These are phyloP conservation scores for Sarcophaga bullata DNA, from an alignment of 1,140 invertebrate genomes.

Conservation along the genomic window DNA sequence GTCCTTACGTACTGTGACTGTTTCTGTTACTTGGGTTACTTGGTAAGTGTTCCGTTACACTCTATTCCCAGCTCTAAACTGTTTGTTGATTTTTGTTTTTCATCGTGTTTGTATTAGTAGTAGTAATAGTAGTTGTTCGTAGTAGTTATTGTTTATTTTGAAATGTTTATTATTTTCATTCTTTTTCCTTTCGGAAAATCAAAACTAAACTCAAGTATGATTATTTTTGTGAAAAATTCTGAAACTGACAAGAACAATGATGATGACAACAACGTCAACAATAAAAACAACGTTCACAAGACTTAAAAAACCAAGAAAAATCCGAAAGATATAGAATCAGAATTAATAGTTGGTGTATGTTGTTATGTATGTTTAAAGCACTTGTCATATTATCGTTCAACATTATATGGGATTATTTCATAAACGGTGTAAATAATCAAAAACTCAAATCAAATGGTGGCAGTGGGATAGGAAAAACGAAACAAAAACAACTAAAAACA, in stretches of 20 bases:
- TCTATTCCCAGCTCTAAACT: neutral
- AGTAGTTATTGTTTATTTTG: neutral
- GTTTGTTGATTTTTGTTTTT: neutral
- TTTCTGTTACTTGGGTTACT: too few species aligned
- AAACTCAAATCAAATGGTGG: too few species aligned
- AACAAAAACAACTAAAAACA: neutral
- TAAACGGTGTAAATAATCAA: neutral
- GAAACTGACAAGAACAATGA: slow-evolving; percentile 31
- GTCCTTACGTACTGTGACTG: too few species aligned
- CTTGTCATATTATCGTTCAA: slow-evolving; percentile 1
- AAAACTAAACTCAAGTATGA: slow-evolving; percentile 4
- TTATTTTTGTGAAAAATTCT: slow-evolving; percentile 16
- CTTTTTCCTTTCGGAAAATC: neutral
- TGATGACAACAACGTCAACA: neutral
- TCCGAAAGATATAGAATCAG: too few species aligned
- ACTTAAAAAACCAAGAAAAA: neutral
- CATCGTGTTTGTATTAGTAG: neutral
- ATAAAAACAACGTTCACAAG: neutral
- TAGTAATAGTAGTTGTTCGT: neutral
- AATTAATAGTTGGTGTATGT: too few species aligned
- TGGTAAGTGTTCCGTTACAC: too few species aligned
- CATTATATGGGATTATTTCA: slow-evolving; percentile 15
- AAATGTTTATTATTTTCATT: neutral
- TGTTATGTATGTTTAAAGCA: neutral
- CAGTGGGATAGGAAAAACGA: neutral